Evolutionary conservation across 2,797 vertebrate species (phyloP), one percentile per base, ranked within the genome.

Genomic region (Hephaestus fuliginosus): DNA sequence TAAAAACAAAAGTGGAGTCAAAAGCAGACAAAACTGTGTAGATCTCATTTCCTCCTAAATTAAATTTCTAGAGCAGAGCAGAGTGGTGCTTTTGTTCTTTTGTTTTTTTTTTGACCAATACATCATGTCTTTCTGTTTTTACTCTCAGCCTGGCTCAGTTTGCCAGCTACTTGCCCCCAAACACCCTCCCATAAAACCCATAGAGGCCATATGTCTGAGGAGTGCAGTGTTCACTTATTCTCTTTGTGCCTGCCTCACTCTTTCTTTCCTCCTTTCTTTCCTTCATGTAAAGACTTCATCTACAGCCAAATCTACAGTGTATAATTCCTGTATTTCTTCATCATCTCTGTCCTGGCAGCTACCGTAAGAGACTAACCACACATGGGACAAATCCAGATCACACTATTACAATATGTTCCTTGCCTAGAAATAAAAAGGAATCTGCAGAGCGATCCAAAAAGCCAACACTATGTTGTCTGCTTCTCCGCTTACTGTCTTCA

Each of bases 1-100:
- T 66, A 81, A 73, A 74, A 55, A 18, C 41, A 71, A 55, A 12
- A 39, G 74, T 57, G 58, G 75, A 81, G 60, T 44, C 33, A 14
- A 18, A 44, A 65, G 49, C 78, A 70, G 71, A 80, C 64, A 75
- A 61, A 51, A 73, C 77, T 77, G 67, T 62, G 63, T 22, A 76
- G 79, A 86, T 85, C 83, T 81, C 13, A 81, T 91, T 88, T 89
- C 62, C 68, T 66, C n/a, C 36, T 33, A 65, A 80, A 74, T 70
- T 2, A 81, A 70, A 79, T 73, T 51, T 73, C 82, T 39, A 39
- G 3, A 39, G 36, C 36, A 39, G 36, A 39, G 36, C 36, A 39
- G 36, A 39, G 36, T 39, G 60, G 30, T 44, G 78, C 30, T 57
- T 58, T 65, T 2, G 25, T 30, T 44, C 4, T 28, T 56, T 80